Evolutionary conservation across 53 echinoderm and acorn worm genomes (phyloP).

Genomic region (Pentamera pediparva): DNA sequence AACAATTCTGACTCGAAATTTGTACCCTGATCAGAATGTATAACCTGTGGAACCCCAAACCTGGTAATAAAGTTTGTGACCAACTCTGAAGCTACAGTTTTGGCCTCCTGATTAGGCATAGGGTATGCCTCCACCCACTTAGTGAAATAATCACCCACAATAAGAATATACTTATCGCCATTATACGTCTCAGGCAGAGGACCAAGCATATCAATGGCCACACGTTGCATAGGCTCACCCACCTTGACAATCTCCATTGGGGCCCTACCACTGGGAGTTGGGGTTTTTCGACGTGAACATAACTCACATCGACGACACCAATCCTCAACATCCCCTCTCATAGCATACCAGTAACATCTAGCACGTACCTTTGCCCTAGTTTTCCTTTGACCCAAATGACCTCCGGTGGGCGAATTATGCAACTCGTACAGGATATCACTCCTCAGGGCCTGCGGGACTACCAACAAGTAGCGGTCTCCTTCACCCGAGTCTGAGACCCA

Average conservation of each 20-base stretch:
- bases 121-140: constrained; percentile 30
- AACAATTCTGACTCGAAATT: constrained; percentile 23
- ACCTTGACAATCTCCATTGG: constrained; percentile 15
- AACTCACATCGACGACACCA: constrained; percentile 29
- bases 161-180: constrained; percentile 29
- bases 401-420: constrained; percentile 1
- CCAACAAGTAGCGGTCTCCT: not conserved
- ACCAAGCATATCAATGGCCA: constrained; percentile 40
- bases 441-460: constrained; percentile 1
- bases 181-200: constrained; percentile 36
- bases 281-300: not conserved
- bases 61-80: constrained; percentile 12
- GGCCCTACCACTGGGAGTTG: not conserved
- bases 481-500: constrained; percentile 28
- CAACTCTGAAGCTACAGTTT: constrained; percentile 27
- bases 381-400: constrained; percentile 23
- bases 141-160: constrained; percentile 34
- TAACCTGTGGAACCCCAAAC: constrained; percentile 1
- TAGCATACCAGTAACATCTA: constrained; percentile 27
- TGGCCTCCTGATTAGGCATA: constrained; percentile 30
- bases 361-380: not conserved
- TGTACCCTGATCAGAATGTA: constrained; percentile 32
- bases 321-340: constrained; percentile 2
- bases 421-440: not conserved
- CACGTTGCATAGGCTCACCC: too few species aligned